Conservation (phyloP, 2,113 vertebrate species). For the Pampusana beccarii region DNA sequence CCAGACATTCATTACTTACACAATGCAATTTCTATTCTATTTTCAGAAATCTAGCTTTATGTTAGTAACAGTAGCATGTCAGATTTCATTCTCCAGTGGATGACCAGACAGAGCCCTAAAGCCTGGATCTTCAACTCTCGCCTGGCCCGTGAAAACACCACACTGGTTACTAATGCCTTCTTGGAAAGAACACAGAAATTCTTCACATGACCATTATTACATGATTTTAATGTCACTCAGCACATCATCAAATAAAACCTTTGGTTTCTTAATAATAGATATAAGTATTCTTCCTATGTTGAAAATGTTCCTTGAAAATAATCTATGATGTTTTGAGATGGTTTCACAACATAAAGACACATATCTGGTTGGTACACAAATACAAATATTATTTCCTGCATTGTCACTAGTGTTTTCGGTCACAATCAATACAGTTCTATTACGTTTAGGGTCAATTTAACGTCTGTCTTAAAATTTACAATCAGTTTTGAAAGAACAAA, state of each 20-base stretch:
- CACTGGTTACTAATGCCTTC: not conserved
- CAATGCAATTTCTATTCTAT: conserved; percentile 51
- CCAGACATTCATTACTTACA: conserved; percentile 54
- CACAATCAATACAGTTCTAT: not conserved
- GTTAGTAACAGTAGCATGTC: conserved; percentile 12
- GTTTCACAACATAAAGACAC: not conserved
- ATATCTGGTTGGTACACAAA: not conserved
- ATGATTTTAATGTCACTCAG: not conserved
- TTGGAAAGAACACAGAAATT: conserved; percentile 27
- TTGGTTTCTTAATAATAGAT: not conserved
- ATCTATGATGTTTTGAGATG: not conserved
- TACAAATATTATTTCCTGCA: not conserved
- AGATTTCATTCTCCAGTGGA: not conserved
- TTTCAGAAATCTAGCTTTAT: conserved; percentile 53
- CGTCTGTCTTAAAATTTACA: not conserved
- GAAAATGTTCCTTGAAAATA: not conserved
- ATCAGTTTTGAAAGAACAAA: not conserved
- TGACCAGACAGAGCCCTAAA: not conserved
- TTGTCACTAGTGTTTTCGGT: not conserved
- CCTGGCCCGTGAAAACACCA: not conserved
- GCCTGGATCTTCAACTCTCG: not conserved
- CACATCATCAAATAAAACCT: not conserved
- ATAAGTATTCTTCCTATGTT: not conserved
- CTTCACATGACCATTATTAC: not conserved
- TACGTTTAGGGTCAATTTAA: not conserved